Evolutionary conservation across 2,797 vertebrate species (phyloP).

Genomic region (Notoglanidium macrostoma): DNA sequence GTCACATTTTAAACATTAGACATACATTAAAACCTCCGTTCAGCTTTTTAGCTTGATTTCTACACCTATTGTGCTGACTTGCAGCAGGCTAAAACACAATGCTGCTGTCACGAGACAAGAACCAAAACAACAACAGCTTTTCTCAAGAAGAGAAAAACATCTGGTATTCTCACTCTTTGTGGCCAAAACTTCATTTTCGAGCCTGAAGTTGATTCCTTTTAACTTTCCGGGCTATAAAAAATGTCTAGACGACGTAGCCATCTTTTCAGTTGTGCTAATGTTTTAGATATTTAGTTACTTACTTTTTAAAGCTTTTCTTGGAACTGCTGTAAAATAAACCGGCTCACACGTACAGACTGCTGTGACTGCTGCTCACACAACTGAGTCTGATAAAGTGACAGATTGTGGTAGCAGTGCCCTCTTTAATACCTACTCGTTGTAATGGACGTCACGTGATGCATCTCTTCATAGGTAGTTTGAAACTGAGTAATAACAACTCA

Average conservation of each 20-base stretch:
- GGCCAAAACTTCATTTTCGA: conserved; percentile 30
- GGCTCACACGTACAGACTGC: neutral
- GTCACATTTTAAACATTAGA: neutral
- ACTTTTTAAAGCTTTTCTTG: neutral
- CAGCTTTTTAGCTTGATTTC: too few relatives aligned
- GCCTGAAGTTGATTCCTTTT: conserved; percentile 17
- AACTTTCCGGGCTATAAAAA: conserved; percentile 23
- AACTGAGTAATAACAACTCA: neutral
- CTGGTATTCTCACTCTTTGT: conserved; percentile 28
- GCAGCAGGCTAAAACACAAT: neutral
- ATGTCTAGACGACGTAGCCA: conserved; percentile 22
- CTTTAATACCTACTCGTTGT: neutral
- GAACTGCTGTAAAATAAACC: neutral
- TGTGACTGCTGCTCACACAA: neutral
- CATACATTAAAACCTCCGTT: neutral
- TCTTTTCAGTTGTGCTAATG: neutral
- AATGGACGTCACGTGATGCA: neutral
- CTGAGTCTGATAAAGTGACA: neutral
- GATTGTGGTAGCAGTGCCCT: neutral
- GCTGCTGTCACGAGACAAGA: neutral
- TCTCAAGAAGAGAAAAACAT: conserved; percentile 33
- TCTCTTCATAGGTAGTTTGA: neutral
- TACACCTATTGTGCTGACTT: conserved; percentile 1
- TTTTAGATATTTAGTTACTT: neutral
- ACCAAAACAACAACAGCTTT: conserved; percentile 24